phyloP scores from a whole-genome alignment of 1,140 invertebrate species.

The Hylyphantes graminicola region DNA sequence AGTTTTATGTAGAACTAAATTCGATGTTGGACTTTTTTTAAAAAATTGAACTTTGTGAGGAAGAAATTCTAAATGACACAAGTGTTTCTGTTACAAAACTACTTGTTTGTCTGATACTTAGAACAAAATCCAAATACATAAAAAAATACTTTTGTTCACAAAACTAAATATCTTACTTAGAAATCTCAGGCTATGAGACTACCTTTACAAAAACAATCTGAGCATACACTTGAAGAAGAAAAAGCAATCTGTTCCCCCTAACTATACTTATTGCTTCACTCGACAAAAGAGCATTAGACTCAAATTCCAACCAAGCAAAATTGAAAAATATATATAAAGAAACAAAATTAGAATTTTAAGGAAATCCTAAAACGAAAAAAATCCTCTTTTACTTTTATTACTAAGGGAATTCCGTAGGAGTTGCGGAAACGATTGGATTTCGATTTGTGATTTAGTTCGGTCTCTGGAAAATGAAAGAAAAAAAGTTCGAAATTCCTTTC shows the following conservation, averaged over 20 bases:
- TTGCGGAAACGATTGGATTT: slow-evolving; percentile 2
- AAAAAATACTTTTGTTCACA: too few relatives aligned
- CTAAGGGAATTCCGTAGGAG: not conserved
- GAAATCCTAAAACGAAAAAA: slow-evolving; percentile 13
- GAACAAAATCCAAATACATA: too few relatives aligned
- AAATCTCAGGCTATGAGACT: not conserved
- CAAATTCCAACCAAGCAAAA: slow-evolving; percentile 4
- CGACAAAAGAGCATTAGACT: slow-evolving; percentile 14
- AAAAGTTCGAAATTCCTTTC: slow-evolving; percentile 14
- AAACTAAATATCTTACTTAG: not conserved
- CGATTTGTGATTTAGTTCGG: slow-evolving; percentile 35
- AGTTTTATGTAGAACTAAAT: too few relatives aligned
- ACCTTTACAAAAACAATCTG: not conserved
- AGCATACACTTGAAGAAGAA: not conserved
- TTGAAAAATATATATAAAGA: not conserved
- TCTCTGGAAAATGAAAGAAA: not conserved
- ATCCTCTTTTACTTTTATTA: slow-evolving; percentile 9
- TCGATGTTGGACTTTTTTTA: too few relatives aligned
- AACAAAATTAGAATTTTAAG: slow-evolving; percentile 40
- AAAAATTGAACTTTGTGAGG: too few relatives aligned
- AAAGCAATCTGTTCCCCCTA: slow-evolving; percentile 9
- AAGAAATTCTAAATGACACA: too few relatives aligned
- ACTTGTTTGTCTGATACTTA: too few relatives aligned
- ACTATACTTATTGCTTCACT: slow-evolving; percentile 10
- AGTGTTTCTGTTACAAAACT: too few relatives aligned